Base-by-base conservation (phyloP, 2,797 vertebrate genomes). In the Macroramphosus scolopax region DNA sequence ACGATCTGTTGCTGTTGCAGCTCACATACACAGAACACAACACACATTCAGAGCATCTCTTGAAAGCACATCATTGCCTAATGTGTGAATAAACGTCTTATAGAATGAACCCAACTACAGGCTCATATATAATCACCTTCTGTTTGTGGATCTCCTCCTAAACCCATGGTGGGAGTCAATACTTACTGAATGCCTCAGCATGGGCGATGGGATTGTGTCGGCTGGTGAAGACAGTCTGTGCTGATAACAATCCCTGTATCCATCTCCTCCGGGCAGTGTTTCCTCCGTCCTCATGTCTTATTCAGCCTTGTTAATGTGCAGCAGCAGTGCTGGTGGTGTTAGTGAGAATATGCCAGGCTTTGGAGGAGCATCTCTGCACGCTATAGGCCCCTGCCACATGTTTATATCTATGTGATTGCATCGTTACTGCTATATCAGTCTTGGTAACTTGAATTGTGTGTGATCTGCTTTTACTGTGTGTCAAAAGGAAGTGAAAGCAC, bases 41-140 rank as follows among this genome's bases (percentile, higher is more conserved):
- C 51, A 43, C 33, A 46, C 56, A 72, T 32, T 52, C 20, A 37
- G 29, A 33, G 25, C 14, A 20, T 42, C 5, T 54, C 52, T 31
- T 40, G 50, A 59, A 64, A 48, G 38, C 30, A 52, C 41, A 65
- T 76, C 26, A 61, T 55, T 61, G 66, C 39, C 64, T 75, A n/a
- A n/a, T n/a, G n/a, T n/a, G n/a, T n/a, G n/a, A 67, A 72, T 69
- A 4, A 10, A 10, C 10, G 11, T 29, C 11, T 5, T 29, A 9
- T 29, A 10, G 11, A 29, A 57, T 60, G 52, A 48, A 15, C 38
- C 51, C 52, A 38, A 53, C 44, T 18, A 0, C 36, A n/a, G n/a
- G n/a, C n/a, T n/a, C n/a, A n/a, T n/a, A n/a, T n/a, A n/a, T n/a
- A n/a, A n/a, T n/a, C n/a, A n/a, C n/a, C n/a, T n/a, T n/a, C n/a